Evolutionary conservation across 2,113 vertebrate species (phyloP).

Genomic region (Pristiophorus japonicus): DNA sequence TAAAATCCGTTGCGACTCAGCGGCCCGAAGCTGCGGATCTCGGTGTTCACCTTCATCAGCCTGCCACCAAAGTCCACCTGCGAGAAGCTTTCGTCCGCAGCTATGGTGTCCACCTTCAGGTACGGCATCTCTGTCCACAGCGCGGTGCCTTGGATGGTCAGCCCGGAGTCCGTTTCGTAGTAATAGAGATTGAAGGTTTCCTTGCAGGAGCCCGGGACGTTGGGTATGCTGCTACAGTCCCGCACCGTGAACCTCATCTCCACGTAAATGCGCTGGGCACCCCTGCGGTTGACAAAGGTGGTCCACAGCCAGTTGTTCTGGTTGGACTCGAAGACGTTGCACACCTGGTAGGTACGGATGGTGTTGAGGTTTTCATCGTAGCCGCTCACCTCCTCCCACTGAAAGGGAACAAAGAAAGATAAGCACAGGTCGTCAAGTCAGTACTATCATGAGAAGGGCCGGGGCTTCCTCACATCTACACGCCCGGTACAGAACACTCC

Average conservation of each 20-base stretch:
- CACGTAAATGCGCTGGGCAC: conserved; percentile 88
- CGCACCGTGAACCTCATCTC: conserved; percentile 97
- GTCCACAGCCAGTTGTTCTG: conserved; percentile 99
- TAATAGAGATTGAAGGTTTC: conserved; percentile 99
- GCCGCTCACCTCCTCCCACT: conserved; percentile 99
- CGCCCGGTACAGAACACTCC: not conserved
- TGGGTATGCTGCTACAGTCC: conserved; percentile 96
- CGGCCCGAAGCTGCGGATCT: conserved; percentile 92
- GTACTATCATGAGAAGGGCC: too few species aligned
- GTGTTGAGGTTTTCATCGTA: conserved; percentile 98
- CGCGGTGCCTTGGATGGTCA: conserved; percentile 86
- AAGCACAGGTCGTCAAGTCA: not conserved
- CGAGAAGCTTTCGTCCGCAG: conserved; percentile 97
- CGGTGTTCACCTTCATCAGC: conserved; percentile 96
- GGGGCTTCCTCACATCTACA: not conserved
- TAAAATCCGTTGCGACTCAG: conserved; percentile 93
- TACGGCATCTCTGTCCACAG: conserved; percentile 98
- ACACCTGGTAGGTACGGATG: conserved; percentile 97
- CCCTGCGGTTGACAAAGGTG: conserved; percentile 85
- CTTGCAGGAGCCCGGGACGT: conserved; percentile 93
- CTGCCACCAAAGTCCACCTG: conserved; percentile 97
- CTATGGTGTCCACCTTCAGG: conserved; percentile 98
- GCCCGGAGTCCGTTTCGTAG: conserved; percentile 89
- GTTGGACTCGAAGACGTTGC: conserved; percentile 94
- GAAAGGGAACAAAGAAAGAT: conserved; percentile 42